Conservation (phyloP, 2,113 vertebrate genomes). For the Ailuropoda melanoleuca region DNA sequence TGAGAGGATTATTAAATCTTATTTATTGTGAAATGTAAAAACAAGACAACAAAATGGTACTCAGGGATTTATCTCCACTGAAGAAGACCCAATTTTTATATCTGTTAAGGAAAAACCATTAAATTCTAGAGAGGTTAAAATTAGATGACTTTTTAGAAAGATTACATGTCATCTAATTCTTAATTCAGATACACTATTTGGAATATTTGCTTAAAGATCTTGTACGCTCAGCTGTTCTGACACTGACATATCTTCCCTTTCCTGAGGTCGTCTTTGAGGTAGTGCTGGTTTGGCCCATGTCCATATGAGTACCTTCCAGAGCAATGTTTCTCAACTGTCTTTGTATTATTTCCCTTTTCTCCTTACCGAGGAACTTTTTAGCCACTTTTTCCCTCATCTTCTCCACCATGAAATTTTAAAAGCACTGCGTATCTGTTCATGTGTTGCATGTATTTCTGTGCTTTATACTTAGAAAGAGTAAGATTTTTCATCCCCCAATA, state of each 20-base stretch:
- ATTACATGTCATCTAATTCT: not conserved
- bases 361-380: not conserved
- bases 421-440: not conserved
- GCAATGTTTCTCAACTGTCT: not conserved
- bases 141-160: not conserved
- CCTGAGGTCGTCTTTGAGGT: not conserved
- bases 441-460: not conserved
- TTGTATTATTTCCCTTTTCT: not conserved
- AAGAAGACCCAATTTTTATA: not conserved
- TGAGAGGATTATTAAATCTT: not conserved
- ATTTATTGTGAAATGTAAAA: conserved; percentile 1
- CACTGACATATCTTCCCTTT: not conserved
- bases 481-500: not conserved
- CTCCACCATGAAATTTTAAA: not conserved
- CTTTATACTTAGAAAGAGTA: not conserved
- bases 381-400: not conserved
- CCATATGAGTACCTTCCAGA: not conserved
- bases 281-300: not conserved
- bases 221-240: not conserved
- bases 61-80: not conserved
- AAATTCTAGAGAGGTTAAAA: not conserved
- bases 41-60: not conserved
- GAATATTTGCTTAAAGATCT: not conserved
- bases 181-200: not conserved
- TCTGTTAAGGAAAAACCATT: conserved; percentile 1